Evolutionary conservation across 2,113 vertebrate genomes (phyloP).

Genomic region (Cyanoderma ruficeps): DNA sequence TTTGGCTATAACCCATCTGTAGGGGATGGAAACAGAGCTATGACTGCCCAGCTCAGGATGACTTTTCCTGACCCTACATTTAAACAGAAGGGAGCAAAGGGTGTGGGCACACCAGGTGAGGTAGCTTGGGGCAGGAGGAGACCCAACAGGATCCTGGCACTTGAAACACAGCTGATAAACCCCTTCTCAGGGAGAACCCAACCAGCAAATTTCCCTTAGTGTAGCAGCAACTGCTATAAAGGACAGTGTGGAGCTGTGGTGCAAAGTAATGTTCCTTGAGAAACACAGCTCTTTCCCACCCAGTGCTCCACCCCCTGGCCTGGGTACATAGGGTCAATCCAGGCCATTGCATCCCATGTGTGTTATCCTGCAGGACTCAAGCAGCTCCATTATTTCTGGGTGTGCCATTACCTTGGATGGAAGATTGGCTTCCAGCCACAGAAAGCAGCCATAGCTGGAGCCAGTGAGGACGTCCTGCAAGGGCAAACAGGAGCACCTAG

Average conservation of each 20-base stretch:
- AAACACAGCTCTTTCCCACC: neutral
- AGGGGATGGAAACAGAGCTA: neutral
- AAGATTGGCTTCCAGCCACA: neutral
- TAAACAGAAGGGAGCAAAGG: neutral
- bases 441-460: neutral
- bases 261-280: neutral
- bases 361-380: neutral
- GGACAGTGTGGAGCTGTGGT: neutral
- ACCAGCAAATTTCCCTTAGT: neutral
- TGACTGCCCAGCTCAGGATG: neutral
- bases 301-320: neutral
- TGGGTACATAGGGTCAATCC: neutral
- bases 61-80: neutral
- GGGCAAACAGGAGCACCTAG: neutral
- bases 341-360: neutral
- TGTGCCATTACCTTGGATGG: neutral
- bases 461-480: neutral
- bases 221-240: neutral
- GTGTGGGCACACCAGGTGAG: too few relatives aligned
- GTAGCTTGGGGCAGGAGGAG: neutral
- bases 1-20: neutral
- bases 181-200: neutral
- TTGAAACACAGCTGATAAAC: neutral
- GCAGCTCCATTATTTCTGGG: neutral
- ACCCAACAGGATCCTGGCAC: neutral